A percentile compares a stretch with the other conserved stretches of the same genome.
These are phyloP conservation scores for Ectemnius cavifrons DNA, from an alignment of 2,888 invertebrate species.

Conservation along the genomic window DNA sequence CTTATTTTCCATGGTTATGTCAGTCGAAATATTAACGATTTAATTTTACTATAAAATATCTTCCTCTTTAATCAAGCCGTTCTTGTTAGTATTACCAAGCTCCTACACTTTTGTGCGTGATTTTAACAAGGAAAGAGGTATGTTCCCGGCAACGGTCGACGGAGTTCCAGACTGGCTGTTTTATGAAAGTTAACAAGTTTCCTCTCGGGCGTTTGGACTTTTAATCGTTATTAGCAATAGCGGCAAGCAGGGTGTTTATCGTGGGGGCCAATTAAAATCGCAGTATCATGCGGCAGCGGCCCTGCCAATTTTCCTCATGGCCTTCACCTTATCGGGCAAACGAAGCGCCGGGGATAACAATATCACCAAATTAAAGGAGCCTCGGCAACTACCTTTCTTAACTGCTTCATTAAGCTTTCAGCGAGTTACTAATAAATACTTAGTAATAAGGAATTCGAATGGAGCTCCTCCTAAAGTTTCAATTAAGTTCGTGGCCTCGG, in stretches of 20 bases:
- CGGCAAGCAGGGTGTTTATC: conserved; percentile 46
- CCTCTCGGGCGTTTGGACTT: conserved; percentile 62
- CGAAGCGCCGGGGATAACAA: neutral
- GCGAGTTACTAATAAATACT: neutral
- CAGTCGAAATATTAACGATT: too few relatives aligned
- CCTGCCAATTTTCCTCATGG: neutral
- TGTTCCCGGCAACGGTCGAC: neutral
- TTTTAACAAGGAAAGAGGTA: too few relatives aligned
- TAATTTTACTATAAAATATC: too few relatives aligned
- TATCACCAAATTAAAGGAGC: neutral
- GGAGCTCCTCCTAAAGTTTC: neutral
- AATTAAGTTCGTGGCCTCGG: neutral
- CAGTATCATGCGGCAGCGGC: neutral
- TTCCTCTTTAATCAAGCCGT: too few relatives aligned
- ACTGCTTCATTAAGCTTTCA: neutral
- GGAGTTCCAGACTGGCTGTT: neutral
- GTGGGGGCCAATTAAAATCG: conserved; percentile 48
- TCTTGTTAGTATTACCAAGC: too few relatives aligned
- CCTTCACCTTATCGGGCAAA: neutral
- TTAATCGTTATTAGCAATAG: conserved; percentile 58
- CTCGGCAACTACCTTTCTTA: conserved; percentile 12
- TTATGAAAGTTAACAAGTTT: conserved; percentile 58
- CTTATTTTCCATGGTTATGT: neutral
- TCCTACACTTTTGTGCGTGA: too few relatives aligned
- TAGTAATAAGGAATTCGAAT: too few relatives aligned